Evolutionary conservation across 2,888 invertebrate genomes (phyloP), one percentile per base, ranked within the genome.

Genomic region (Bugula neritina): DNA sequence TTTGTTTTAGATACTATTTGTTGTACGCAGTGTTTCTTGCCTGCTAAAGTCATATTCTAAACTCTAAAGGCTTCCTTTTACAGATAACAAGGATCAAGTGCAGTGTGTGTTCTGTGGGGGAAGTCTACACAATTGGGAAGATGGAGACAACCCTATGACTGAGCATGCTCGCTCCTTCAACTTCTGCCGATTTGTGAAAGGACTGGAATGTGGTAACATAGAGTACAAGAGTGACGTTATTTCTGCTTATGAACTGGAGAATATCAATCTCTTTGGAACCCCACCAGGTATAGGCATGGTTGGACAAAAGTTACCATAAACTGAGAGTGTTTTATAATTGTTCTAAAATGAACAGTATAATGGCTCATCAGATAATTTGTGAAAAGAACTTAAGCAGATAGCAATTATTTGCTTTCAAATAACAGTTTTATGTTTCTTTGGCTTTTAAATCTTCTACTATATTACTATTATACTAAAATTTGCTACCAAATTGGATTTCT

Each of bases 41-140:
- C n/a, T n/a, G n/a, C n/a, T n/a, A n/a, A n/a, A n/a, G n/a, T n/a
- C n/a, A n/a, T n/a, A n/a, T n/a, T n/a, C n/a, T n/a, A n/a, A n/a
- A n/a, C n/a, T n/a, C n/a, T n/a, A n/a, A n/a, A n/a, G n/a, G n/a
- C n/a, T n/a, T n/a, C n/a, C n/a, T n/a, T n/a, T n/a, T n/a, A n/a
- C n/a, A n/a, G n/a, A n/a, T n/a, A n/a, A 89, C 74, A 90, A 91
- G 55, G 96, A 96, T 84, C 91, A 93, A 80, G 94, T 94, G 0
- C 89, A 92, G 74, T 97, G 96, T 82, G 95, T 92, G 82, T 91
- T 92, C 80, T 97, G 97, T 82, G 93, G 92, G 76, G 94, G 94
- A 57, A 94, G 94, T 0, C 87, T 97, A 1, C 91, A 92, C 79
- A 93, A 94, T 81, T 97, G 96, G 96, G 92, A 93, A 81, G 89